A percentile compares a stretch with the other conserved stretches of the same genome.
Evolutionary conservation across 2,888 invertebrate genomes (phyloP).

Genomic region (Eupeodes luniger): DNA sequence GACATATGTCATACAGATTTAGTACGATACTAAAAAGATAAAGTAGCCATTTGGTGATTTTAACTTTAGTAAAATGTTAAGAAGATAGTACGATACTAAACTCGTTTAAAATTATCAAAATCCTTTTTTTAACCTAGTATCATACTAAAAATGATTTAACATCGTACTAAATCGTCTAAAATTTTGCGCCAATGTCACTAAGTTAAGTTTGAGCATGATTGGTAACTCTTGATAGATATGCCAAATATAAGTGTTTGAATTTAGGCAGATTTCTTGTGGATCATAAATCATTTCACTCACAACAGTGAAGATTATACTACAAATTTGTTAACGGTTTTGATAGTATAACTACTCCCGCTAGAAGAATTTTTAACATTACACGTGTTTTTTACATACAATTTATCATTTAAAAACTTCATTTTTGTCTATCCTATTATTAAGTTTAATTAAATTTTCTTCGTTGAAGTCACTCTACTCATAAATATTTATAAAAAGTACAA

Average conservation of each 20-base stretch:
- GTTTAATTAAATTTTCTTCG: conserved; percentile 17
- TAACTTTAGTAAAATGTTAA: too few relatives aligned
- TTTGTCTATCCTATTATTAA: conserved; percentile 27
- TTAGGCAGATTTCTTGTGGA: conserved; percentile 9
- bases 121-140: too few relatives aligned
- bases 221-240: neutral
- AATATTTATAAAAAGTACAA: neutral
- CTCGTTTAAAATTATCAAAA: too few relatives aligned
- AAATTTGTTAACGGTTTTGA: neutral
- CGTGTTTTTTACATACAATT: neutral
- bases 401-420: neutral
- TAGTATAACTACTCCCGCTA: neutral
- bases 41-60: too few relatives aligned
- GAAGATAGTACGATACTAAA: too few relatives aligned
- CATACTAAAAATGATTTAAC: too few relatives aligned
- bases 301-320: neutral
- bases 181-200: neutral
- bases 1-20: too few relatives aligned
- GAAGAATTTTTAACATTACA: neutral
- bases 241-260: neutral
- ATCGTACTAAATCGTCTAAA: too few relatives aligned
- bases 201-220: conserved; percentile 31
- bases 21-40: too few relatives aligned
- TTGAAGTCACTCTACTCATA: neutral
- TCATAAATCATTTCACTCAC: neutral